Evolutionary conservation across 2,888 invertebrate species (phyloP).

Genomic region (Drosophila demipolita): DNA sequence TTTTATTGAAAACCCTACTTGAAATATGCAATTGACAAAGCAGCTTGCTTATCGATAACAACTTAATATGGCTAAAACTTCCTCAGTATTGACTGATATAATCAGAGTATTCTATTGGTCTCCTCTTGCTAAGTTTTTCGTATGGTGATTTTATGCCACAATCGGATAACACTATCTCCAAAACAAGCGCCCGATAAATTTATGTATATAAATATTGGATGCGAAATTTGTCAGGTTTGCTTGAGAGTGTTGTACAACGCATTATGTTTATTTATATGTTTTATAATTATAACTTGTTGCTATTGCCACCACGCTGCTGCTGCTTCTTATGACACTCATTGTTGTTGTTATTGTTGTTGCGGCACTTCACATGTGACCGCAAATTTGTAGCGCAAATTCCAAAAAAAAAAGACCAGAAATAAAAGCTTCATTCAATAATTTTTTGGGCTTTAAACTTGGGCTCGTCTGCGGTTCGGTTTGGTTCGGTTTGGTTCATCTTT

Average conservation of each 20-base stretch:
- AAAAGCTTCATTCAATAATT: constrained; percentile 69
- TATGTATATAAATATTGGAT: constrained; percentile 13
- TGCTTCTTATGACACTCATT: background rate
- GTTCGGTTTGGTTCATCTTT: constrained; percentile 20
- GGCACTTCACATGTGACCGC: constrained; percentile 69
- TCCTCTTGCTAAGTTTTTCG: background rate
- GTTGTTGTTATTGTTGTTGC: constrained; percentile 37
- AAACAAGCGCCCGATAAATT: constrained; percentile 1
- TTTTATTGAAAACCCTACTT: too few relatives aligned
- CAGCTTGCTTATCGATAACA: background rate
- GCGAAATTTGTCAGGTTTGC: constrained; percentile 52
- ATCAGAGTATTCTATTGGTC: background rate
- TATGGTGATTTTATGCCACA: constrained; percentile 8
- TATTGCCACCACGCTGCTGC: constrained; percentile 24
- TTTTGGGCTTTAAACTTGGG: constrained; percentile 20
- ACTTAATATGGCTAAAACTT: background rate
- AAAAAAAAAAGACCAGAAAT: constrained; percentile 20
- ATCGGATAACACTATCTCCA: background rate
- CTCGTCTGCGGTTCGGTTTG: constrained; percentile 33
- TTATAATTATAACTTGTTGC: constrained; percentile 67
- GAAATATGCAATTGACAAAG: too few relatives aligned
- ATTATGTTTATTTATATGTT: constrained; percentile 58
- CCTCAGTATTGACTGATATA: background rate
- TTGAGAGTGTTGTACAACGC: constrained; percentile 26
- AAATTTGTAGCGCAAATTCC: constrained; percentile 69